Percentiles rank a stretch among this genome's conserved stretches.
Evolutionary conservation across 92 coral and sea anemone genomes (phyloP).

Genomic region (Phenganax subtilis): DNA sequence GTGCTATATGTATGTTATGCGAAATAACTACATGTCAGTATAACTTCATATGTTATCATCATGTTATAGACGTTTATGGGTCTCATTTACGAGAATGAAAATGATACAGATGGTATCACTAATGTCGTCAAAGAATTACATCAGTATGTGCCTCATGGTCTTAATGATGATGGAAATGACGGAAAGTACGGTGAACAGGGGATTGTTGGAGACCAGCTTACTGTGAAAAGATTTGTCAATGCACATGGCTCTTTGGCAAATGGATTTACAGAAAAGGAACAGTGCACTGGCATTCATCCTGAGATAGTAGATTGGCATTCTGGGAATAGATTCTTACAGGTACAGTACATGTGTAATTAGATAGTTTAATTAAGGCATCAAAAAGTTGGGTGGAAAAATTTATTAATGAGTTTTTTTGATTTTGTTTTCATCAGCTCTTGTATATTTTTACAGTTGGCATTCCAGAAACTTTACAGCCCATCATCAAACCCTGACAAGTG

Average conservation of each 20-base stretch:
- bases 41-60: neutral
- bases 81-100: constrained; percentile 61
- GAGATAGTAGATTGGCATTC: constrained; percentile 60
- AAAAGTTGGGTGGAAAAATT: neutral
- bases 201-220: constrained; percentile 58
- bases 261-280: constrained; percentile 55
- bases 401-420: neutral
- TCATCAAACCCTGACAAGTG: constrained; percentile 71
- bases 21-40: neutral
- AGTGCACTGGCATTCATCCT: constrained; percentile 48
- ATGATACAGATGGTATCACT: constrained; percentile 61
- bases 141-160: constrained; percentile 57
- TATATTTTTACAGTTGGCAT: constrained; percentile 46
- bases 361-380: neutral
- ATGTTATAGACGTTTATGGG: constrained; percentile 55
- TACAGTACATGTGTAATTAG: neutral
- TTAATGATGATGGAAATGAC: constrained; percentile 39
- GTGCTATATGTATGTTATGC: neutral
- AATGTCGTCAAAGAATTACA: constrained; percentile 47
- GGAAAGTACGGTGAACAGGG: constrained; percentile 51
- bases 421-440: neutral
- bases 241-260: constrained; percentile 55
- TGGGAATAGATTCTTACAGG: constrained; percentile 57
- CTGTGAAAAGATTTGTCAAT: constrained; percentile 57
- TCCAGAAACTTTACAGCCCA: constrained; percentile 54